phyloP scores from a whole-genome alignment of 2,888 invertebrate genomes.

The Candidula unifasciata region DNA sequence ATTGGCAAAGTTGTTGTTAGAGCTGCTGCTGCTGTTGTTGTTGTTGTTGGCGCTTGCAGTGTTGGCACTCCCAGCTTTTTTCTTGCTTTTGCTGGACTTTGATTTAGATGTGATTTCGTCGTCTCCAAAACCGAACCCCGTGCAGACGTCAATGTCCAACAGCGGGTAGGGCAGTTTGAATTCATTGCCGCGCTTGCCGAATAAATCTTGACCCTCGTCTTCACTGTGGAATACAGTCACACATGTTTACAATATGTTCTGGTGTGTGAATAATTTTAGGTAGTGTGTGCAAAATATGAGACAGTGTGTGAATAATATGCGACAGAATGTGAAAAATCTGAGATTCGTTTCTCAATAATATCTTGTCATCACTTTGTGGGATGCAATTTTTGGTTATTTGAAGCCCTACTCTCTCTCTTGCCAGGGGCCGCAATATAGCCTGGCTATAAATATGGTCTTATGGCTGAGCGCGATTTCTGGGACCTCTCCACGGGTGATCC shows the following conservation, averaged over 20 bases:
- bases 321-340: too few relatives aligned
- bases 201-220: conserved; percentile 97
- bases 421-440: too few relatives aligned
- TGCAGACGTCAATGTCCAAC: conserved; percentile 79
- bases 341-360: too few relatives aligned
- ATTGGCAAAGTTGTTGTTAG: conserved; percentile 53
- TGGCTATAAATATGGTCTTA: too few relatives aligned
- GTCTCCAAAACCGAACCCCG: conserved; percentile 73
- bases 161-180: conserved; percentile 97
- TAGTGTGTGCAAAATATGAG: background rate
- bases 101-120: conserved; percentile 71
- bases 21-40: conserved; percentile 63
- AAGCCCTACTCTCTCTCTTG: too few relatives aligned
- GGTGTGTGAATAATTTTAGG: background rate
- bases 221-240: conserved; percentile 84
- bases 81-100: conserved; percentile 86
- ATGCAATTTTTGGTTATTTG: too few relatives aligned
- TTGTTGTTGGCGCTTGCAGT: conserved; percentile 56
- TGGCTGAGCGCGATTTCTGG: too few relatives aligned
- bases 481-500: too few relatives aligned
- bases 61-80: conserved; percentile 83
- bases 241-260: background rate
- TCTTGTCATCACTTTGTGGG: too few relatives aligned
- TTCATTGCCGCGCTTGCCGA: conserved; percentile 98
- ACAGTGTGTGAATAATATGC: too few relatives aligned